A percentile compares a stretch with the other conserved stretches of the same genome.
These are phyloP conservation scores for Maniola hyperantus DNA, from an alignment of 2,888 invertebrate species.

Conservation along the genomic window DNA sequence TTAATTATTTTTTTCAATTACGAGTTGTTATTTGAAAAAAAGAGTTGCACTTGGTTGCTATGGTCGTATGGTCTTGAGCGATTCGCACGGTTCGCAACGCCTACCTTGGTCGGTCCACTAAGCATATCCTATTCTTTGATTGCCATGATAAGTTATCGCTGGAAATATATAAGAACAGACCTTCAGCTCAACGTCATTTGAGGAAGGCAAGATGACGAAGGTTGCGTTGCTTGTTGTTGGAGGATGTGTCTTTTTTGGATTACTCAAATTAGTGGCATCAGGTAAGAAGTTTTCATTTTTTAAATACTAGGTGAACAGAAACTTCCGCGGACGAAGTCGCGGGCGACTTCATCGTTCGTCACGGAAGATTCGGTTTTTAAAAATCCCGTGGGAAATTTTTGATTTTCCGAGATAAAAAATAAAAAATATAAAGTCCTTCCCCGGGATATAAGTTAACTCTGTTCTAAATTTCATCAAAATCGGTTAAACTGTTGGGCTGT, in stretches of 20 bases:
- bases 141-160: conserved; percentile 42
- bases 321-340: too few species aligned
- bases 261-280: conserved; percentile 29
- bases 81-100: conserved; percentile 43
- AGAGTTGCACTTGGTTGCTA: conserved; percentile 5
- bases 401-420: too few species aligned
- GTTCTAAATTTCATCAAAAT: too few species aligned
- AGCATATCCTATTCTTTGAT: conserved; percentile 50
- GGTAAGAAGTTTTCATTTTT: conserved; percentile 29
- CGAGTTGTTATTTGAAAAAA: neutral
- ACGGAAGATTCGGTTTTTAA: too few species aligned
- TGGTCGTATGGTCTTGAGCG: conserved; percentile 15
- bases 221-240: conserved; percentile 30
- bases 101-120: conserved; percentile 46
- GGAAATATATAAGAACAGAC: conserved; percentile 39
- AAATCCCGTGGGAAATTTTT: too few species aligned
- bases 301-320: too few species aligned
- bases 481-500: too few species aligned
- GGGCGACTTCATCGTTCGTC: too few species aligned
- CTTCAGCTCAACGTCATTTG: conserved; percentile 28
- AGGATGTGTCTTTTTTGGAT: conserved; percentile 37
- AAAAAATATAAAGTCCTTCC: too few species aligned
- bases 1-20: too few species aligned
- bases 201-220: conserved; percentile 39
- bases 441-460: too few species aligned